A percentile compares a stretch with the other conserved stretches of the same genome.
phyloP scores from a whole-genome alignment of 1,140 invertebrate genomes.

The Hormaphis cornu region DNA sequence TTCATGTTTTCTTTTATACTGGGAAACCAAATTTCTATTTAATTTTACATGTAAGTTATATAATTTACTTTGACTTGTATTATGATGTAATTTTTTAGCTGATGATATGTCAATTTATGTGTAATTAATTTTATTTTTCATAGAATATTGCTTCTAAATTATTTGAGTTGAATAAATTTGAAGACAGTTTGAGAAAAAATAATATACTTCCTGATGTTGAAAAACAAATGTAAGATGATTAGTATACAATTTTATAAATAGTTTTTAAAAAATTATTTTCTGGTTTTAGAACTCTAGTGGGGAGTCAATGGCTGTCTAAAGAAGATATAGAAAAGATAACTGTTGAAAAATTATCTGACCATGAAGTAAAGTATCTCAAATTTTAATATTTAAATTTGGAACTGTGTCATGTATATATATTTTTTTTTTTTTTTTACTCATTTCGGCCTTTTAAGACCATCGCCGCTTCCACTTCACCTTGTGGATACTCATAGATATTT shows the following conservation, averaged over 20 bases:
- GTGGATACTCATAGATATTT: background rate
- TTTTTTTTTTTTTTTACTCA: background rate
- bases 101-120: background rate
- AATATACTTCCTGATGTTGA: slow-evolving; percentile 50
- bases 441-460: background rate
- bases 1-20: slow-evolving; percentile 85
- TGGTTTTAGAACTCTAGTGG: slow-evolving; percentile 30
- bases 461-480: background rate
- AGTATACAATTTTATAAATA: slow-evolving; percentile 59
- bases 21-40: slow-evolving; percentile 71
- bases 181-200: slow-evolving; percentile 57
- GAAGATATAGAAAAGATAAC: slow-evolving; percentile 55
- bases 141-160: slow-evolving; percentile 56
- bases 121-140: slow-evolving; percentile 26
- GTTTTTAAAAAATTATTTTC: slow-evolving; percentile 29
- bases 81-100: background rate
- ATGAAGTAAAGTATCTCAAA: slow-evolving; percentile 47
- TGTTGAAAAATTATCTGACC: slow-evolving; percentile 61
- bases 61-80: slow-evolving; percentile 32
- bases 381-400: background rate
- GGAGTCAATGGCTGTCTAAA: slow-evolving; percentile 58
- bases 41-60: slow-evolving; percentile 62
- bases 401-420: background rate
- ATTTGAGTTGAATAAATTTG: slow-evolving; percentile 54
- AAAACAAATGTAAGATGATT: slow-evolving; percentile 55